phyloP scores from a whole-genome alignment of 2,797 vertebrate genomes.

The Cottoperca gobio region DNA sequence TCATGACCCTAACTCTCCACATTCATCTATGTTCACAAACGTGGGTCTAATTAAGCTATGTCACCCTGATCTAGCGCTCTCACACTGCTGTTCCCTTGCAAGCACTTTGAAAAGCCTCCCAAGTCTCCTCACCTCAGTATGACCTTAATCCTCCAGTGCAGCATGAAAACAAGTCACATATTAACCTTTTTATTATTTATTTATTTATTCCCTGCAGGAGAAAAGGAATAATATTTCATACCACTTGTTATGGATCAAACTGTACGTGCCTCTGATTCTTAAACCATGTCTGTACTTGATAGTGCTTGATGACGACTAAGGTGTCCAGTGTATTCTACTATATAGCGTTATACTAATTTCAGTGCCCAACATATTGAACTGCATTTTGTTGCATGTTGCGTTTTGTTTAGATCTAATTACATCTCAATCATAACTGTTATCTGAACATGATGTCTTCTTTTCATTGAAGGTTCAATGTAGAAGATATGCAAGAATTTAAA shows the following conservation, averaged over 20 bases:
- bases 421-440: constrained; percentile 41
- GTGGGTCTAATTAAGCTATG: constrained; percentile 31
- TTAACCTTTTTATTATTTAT: constrained; percentile 68
- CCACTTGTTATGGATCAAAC: constrained; percentile 66
- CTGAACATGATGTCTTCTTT: constrained; percentile 36
- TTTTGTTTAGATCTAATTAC: constrained; percentile 60
- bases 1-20: constrained; percentile 41
- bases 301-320: constrained; percentile 67
- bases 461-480: too few relatives aligned
- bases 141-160: constrained; percentile 58
- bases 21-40: constrained; percentile 23
- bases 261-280: constrained; percentile 81
- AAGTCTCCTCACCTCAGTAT: constrained; percentile 41
- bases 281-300: constrained; percentile 75
- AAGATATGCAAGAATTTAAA: too few relatives aligned
- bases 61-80: constrained; percentile 24
- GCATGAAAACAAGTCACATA: constrained; percentile 69
- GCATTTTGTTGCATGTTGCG: constrained; percentile 76
- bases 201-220: constrained; percentile 80
- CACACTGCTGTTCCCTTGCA: constrained; percentile 4
- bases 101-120: constrained; percentile 47
- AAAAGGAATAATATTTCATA: constrained; percentile 62
- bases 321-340: constrained; percentile 67
- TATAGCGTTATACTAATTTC: constrained; percentile 63
- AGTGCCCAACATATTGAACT: constrained; percentile 63